Base-by-base conservation (phyloP, 2,888 invertebrate genomes). In the Tachina grossa region DNA sequence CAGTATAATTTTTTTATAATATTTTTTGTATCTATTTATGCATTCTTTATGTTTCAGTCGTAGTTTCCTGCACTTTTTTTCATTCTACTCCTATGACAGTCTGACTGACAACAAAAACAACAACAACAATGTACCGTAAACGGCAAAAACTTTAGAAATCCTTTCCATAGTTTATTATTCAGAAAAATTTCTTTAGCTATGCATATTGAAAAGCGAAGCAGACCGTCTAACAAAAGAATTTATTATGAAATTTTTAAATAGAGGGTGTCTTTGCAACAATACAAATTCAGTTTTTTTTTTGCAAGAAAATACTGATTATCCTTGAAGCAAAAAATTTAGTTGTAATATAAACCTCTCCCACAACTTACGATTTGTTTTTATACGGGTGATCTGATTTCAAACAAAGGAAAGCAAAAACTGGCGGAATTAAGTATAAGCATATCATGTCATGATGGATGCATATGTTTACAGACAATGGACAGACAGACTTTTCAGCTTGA, bases 271-370 rank as follows among this genome's bases (percentile, higher is more conserved):
- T 39, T n/a, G 10, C 49, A 51, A 51, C 39, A 63, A 66, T 65
- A 22, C 47, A 65, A 65, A 47, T 45, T 65, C 9, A 14, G 9
- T 22, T 65, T 43, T 16, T 4, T 61, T 66, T 55, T 19, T 55
- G 47, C 57, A 47, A 31, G 22, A 5, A 72, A 47, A 72, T 47
- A n/a, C n/a, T n/a, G n/a, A 39, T 10, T 71, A 72, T 72, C 57
- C 57, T 72, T 59, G 57, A n/a, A 4, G 66, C 63, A 49, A 66
- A 31, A 47, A 47, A 45, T 31, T 22, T 14, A 47, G 5, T 59
- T 59, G 39, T 10, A 59, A 41, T 39, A 2, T 57, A 31, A 11
- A 57, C 31, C 14, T 57, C 14, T 57, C 57, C 57, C 22, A 14
- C 31, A 11, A 19, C 53, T 16, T 19, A 1, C 11, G 16, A 3